Evolutionary conservation across 1,140 invertebrate genomes (phyloP).

Genomic region (Diabrotica undecimpunctata): DNA sequence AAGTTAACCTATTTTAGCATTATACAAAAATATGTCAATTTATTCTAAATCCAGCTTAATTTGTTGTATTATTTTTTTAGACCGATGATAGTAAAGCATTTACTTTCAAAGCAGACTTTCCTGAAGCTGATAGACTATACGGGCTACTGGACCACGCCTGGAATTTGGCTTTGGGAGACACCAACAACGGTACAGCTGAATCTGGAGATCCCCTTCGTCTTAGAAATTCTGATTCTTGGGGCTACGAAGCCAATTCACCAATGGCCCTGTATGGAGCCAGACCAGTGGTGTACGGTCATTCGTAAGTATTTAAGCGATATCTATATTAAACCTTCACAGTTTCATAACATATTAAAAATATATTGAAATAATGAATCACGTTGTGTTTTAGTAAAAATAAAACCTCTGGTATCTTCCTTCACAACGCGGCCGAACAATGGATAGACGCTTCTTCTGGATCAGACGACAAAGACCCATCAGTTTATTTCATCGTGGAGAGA

Average conservation of each 20-base stretch:
- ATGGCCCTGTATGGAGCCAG: conserved; percentile 95
- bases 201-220: conserved; percentile 87
- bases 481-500: conserved; percentile 85
- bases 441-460: conserved; percentile 79
- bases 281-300: conserved; percentile 89
- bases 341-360: too few species aligned
- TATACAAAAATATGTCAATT: too few species aligned
- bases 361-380: neutral
- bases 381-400: conserved; percentile 30
- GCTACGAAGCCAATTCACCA: conserved; percentile 86
- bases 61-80: conserved; percentile 1
- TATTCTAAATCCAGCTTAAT: too few species aligned
- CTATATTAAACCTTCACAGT: neutral
- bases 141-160: conserved; percentile 96
- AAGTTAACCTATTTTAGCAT: conserved; percentile 11
- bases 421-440: conserved; percentile 97
- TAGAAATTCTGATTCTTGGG: conserved; percentile 96
- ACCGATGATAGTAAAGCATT: conserved; percentile 47
- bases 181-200: conserved; percentile 51
- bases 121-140: conserved; percentile 84
- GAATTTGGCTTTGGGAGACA: conserved; percentile 77
- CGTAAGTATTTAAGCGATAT: conserved; percentile 74
- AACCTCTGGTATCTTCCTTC: conserved; percentile 88
- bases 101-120: conserved; percentile 89
- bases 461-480: conserved; percentile 56